Base-by-base conservation (phyloP, 1,140 invertebrate species). In the Sycophila sp. region DNA sequence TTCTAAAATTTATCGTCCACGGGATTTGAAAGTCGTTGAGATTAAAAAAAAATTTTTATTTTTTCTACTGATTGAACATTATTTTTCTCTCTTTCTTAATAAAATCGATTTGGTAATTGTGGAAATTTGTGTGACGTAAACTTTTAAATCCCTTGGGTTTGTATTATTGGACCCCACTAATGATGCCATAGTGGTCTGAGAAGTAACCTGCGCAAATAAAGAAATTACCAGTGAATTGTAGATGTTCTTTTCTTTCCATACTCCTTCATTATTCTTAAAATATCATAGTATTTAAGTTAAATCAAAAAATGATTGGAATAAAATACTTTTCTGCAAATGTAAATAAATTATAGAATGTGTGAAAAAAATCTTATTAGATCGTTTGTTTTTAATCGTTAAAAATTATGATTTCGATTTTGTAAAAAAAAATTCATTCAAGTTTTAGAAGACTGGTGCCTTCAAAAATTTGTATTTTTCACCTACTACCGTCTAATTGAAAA, bases 121-220 rank as follows among this genome's bases (percentile, higher is more conserved):
- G 55, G 59, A 42, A 24, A 19, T 38, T 38, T 47, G 2, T 22
- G 19, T 7, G 24, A 11, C 7, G 24, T 47, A 71, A 64, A 71
- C 60, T 56, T 56, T 71, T 55, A 73, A 73, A 77, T 75, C 32
- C 26, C 49, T 34, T 42, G 60, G 28, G 19, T n/a, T n/a, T 51
- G 19, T 53, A 75, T 59, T 67, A 72, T 58, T 73, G 65, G 75
- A 80, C 71, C 73, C 71, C 75, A 80, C 73, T 80, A 82, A 80
- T 79, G 78, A 76, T 68, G 77, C 77, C 78, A 80, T 78, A 79
- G 76, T 63, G 78, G 77, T 79, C 73, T 73, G 77, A 74, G 24
- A 78, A 76, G 22, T 77, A 68, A 47, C 59, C 10, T 80, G 73
- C 75, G 78, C 75, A 73, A 80, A 80, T 80, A 80, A 80, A 80